Evolutionary conservation across 2,113 vertebrate genomes (phyloP).

Genomic region (Chlorodrepanis virens): DNA sequence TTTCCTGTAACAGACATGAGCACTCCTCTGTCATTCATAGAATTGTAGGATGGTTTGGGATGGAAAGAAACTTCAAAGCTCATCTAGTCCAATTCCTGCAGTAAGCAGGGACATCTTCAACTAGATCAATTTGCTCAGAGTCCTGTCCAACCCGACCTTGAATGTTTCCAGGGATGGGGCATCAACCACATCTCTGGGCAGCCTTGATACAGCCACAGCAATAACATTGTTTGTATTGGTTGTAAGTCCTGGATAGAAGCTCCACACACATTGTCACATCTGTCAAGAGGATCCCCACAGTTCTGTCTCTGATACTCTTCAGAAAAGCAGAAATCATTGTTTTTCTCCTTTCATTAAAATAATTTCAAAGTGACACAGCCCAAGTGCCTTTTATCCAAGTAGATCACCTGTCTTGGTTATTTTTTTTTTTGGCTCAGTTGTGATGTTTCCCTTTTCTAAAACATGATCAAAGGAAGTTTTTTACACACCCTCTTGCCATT

Average conservation of each 20-base stretch:
- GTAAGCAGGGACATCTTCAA: background rate
- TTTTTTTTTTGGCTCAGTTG: background rate
- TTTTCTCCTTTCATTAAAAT: background rate
- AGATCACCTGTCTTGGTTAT: background rate
- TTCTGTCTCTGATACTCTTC: background rate
- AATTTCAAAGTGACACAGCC: background rate
- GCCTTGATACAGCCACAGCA: background rate
- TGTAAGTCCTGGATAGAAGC: rapidly evolving
- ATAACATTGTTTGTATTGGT: too few relatives aligned
- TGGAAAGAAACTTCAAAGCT: background rate
- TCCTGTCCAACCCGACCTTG: rapidly evolving
- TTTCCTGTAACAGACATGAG: background rate
- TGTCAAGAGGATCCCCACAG: background rate
- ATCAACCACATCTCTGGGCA: background rate
- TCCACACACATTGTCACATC: background rate
- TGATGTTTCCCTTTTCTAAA: background rate
- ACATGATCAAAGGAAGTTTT: background rate
- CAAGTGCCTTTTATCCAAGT: background rate
- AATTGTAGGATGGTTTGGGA: background rate
- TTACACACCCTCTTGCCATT: background rate
- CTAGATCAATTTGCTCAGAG: background rate
- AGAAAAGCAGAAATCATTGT: background rate
- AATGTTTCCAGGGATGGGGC: background rate
- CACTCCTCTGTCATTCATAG: background rate
- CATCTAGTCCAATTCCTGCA: background rate